Evolutionary conservation across 2,797 vertebrate species (phyloP), one percentile per base, ranked within the genome.

Genomic region (Chelon labrosus): DNA sequence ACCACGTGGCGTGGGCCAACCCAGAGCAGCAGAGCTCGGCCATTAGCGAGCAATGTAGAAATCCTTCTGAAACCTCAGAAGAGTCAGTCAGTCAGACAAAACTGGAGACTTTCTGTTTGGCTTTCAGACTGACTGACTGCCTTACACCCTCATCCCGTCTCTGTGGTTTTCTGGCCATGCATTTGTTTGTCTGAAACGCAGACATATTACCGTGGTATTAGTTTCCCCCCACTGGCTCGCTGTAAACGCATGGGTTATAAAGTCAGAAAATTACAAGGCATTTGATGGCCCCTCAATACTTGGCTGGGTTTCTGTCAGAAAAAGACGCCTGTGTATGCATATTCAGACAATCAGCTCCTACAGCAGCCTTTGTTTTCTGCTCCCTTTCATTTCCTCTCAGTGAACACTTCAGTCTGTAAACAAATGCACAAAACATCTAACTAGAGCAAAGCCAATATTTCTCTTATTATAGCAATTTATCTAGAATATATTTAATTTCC

Each of bases 61-160:
- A 91, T 88, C 85, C 75, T 60, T 62, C 65, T 77, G 65, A 85
- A 85, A 70, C 49, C 73, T 76, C 56, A 69, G 87, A 85, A 89
- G 80, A 68, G 37, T 17, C 49, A 74, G 61, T 65, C 73, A 74
- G 68, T 78, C 77, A 77, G 39, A 70, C 75, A 79, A 80, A 85
- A 59, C 83, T 12, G 70, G 61, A 78, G 72, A 53, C 68, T 75
- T 0, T 4, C 65, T 54, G 75, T 75, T 73, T 65, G 51, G 64
- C 73, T 70, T 65, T 64, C 31, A 35, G 22, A 74, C 52, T 49
- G 46, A 66, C 62, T 47, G 59, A 73, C 70, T 73, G 64, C 38
- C 37, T 66, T 22, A 19, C 74, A 39, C 38, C 49, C 59, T 65
- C 22, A 37, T 16, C 62, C 52, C 59, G 60, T 65, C 58, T 12